phyloP scores from a whole-genome alignment of 2,888 invertebrate genomes.

The Anthophora plumipes region DNA sequence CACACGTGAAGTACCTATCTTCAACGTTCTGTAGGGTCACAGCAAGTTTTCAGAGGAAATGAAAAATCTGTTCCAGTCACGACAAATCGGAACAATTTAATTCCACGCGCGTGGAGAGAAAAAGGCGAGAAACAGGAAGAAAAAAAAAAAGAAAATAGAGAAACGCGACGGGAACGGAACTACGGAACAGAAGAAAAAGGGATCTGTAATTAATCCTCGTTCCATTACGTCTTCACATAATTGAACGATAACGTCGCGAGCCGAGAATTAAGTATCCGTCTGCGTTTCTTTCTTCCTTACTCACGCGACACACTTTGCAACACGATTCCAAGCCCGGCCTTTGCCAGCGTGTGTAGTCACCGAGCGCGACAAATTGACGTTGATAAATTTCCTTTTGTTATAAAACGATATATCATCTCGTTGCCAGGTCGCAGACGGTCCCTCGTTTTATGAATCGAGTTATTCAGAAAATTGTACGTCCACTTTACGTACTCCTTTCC shows the following conservation, averaged over 20 bases:
- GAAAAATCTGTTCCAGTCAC: constrained; percentile 18
- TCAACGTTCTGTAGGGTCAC: background rate
- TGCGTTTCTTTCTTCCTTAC: constrained; percentile 1
- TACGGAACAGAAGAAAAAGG: constrained; percentile 1
- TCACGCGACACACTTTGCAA: constrained; percentile 9
- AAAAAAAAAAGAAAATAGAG: too few species aligned
- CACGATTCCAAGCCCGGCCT: too few species aligned
- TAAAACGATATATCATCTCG: constrained; percentile 76
- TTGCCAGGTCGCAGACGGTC: constrained; percentile 31
- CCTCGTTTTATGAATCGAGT: constrained; percentile 55
- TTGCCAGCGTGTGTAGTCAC: constrained; percentile 24
- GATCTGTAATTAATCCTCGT: constrained; percentile 43
- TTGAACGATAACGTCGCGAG: constrained; percentile 37
- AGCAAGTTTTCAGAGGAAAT: background rate
- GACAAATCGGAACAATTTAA: constrained; percentile 19
- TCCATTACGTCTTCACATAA: constrained; percentile 11
- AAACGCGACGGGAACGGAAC: background rate
- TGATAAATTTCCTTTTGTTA: constrained; percentile 79
- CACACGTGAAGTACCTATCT: background rate
- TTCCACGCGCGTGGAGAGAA: background rate
- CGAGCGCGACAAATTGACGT: constrained; percentile 75
- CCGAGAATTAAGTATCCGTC: constrained; percentile 21
- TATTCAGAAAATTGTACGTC: constrained; percentile 65
- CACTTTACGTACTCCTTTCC: background rate
- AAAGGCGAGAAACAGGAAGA: too few species aligned